phyloP scores from a whole-genome alignment of 2,888 invertebrate genomes.

The Mesoligia furuncula region DNA sequence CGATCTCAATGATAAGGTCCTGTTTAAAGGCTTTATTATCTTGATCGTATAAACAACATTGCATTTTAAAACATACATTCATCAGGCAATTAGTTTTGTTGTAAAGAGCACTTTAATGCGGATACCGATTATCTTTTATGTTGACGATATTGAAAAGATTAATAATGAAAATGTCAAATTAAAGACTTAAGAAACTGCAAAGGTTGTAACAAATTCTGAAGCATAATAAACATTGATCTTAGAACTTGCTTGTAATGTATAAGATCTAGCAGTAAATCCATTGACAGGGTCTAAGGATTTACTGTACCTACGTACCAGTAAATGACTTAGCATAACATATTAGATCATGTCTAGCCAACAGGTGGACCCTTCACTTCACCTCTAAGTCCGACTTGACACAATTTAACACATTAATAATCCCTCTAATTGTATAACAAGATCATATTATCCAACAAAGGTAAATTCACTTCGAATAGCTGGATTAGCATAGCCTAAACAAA shows the following conservation, averaged over 20 bases:
- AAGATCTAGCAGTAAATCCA: slow-evolving; percentile 29
- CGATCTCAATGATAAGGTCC: slow-evolving; percentile 57
- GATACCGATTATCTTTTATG: neutral
- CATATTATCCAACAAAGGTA: slow-evolving; percentile 37
- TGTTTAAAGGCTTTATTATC: slow-evolving; percentile 50
- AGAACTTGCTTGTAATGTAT: slow-evolving; percentile 15
- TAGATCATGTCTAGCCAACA: slow-evolving; percentile 46
- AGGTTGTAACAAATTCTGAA: slow-evolving; percentile 1
- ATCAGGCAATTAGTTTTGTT: slow-evolving; percentile 18
- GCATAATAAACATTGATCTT: slow-evolving; percentile 2
- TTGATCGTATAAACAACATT: slow-evolving; percentile 43
- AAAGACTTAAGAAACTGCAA: neutral
- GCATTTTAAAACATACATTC: slow-evolving; percentile 31
- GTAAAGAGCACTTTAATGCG: neutral
- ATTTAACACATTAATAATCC: slow-evolving; percentile 42
- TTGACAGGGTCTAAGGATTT: slow-evolving; percentile 10
- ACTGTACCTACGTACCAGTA: slow-evolving; percentile 12
- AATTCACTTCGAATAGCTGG: slow-evolving; percentile 26
- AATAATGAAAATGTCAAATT: slow-evolving; percentile 2
- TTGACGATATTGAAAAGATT: slow-evolving; percentile 5
- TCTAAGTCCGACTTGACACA: slow-evolving; percentile 44
- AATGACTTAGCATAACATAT: slow-evolving; percentile 47
- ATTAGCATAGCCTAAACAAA: slow-evolving; percentile 42
- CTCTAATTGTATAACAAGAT: slow-evolving; percentile 30
- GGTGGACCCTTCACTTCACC: slow-evolving; percentile 59